These are phyloP conservation scores for Lumbricus terrestris DNA, from an alignment of 2,888 invertebrate genomes.

Conservation along the genomic window DNA sequence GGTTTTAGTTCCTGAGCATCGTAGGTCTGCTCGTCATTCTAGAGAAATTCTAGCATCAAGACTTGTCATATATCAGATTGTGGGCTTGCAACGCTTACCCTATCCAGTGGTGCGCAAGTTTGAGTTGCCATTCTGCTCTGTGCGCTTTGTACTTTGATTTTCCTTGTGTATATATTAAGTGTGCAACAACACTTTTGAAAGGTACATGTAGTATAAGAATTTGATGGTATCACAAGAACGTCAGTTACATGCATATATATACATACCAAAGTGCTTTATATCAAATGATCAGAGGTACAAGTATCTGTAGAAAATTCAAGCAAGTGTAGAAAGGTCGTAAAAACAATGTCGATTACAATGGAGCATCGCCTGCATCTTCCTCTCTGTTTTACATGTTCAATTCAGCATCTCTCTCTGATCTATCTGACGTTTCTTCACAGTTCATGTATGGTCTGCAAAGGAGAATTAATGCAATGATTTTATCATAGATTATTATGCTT, in stretches of 20 bases:
- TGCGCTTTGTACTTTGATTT: too few species aligned
- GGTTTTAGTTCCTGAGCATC: too few species aligned
- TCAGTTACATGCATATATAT: neutral
- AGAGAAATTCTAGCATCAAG: too few species aligned
- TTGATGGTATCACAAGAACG: neutral
- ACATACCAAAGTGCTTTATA: neutral
- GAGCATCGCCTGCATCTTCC: neutral
- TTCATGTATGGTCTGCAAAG: neutral
- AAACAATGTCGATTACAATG: neutral
- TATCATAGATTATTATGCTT: neutral
- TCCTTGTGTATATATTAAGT: too few species aligned
- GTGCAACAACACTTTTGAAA: too few species aligned
- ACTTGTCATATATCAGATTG: too few species aligned
- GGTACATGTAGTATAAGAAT: neutral
- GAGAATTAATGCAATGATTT: neutral
- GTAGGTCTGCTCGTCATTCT: too few species aligned
- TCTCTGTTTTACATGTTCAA: neutral
- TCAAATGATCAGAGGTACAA: neutral
- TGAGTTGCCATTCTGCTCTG: too few species aligned
- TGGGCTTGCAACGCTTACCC: too few species aligned
- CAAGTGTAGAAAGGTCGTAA: neutral
- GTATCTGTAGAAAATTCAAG: neutral
- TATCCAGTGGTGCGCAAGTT: too few species aligned
- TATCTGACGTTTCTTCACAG: neutral
- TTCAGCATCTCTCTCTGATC: neutral